phyloP scores from a whole-genome alignment of 2,797 vertebrate genomes.

The Manis crassicaudata region DNA sequence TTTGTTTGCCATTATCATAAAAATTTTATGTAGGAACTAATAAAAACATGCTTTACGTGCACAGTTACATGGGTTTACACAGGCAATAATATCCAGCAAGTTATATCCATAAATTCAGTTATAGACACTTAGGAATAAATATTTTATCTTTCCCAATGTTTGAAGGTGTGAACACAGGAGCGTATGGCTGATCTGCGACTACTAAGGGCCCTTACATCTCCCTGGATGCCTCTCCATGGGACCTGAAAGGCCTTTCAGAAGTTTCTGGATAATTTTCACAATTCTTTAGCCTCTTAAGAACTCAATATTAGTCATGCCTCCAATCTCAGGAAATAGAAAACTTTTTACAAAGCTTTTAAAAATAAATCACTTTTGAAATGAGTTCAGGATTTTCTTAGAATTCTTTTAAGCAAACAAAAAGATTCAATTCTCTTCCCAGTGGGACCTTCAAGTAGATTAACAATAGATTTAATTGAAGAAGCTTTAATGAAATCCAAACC shows the following conservation, averaged over 20 bases:
- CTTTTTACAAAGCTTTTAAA: conserved; percentile 65
- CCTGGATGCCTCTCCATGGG: not conserved
- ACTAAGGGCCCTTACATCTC: not conserved
- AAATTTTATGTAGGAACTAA: conserved; percentile 82
- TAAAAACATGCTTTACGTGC: conserved; percentile 78
- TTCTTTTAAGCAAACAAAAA: conserved; percentile 77
- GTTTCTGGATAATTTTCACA: not conserved
- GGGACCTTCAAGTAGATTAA: conserved; percentile 75
- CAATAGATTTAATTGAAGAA: conserved; percentile 79
- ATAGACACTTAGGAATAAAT: conserved; percentile 80
- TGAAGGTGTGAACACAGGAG: conserved; percentile 66
- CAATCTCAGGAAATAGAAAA: not conserved
- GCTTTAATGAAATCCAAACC: conserved; percentile 78
- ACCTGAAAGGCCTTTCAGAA: not conserved
- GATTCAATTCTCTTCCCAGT: conserved; percentile 74
- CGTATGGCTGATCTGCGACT: not conserved
- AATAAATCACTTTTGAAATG: conserved; percentile 77
- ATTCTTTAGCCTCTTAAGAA: conserved; percentile 18
- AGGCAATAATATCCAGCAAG: conserved; percentile 73
- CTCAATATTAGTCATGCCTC: not conserved
- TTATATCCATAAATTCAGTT: conserved; percentile 75
- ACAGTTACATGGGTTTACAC: conserved; percentile 68
- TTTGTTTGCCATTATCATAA: conserved; percentile 82
- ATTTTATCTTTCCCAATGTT: conserved; percentile 75
- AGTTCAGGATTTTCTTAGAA: conserved; percentile 67